Evolutionary conservation across 1,140 invertebrate species (phyloP).

Genomic region (Lordiphosa collinella): DNA sequence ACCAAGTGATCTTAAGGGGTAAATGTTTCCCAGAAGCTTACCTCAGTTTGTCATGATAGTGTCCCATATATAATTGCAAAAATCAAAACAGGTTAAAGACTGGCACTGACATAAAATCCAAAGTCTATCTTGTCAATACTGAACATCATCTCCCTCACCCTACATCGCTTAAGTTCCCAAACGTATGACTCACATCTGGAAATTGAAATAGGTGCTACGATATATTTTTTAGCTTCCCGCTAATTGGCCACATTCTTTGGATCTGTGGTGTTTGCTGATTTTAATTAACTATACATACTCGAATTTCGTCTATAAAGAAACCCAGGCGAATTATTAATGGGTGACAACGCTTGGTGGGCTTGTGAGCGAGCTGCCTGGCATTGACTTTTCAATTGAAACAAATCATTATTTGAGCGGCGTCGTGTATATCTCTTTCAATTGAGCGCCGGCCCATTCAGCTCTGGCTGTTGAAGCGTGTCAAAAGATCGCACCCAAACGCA

Average conservation of each 20-base stretch:
- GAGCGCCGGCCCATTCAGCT: conserved; percentile 12
- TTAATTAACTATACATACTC: conserved; percentile 31
- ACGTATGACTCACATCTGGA: too few species aligned
- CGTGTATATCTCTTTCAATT: conserved; percentile 64
- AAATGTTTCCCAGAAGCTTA: too few species aligned
- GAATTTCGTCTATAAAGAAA: background rate
- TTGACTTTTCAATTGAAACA: conserved; percentile 77
- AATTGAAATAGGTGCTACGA: too few species aligned
- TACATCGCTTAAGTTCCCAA: too few species aligned
- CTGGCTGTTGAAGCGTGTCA: conserved; percentile 54
- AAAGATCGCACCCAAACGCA: conserved; percentile 61
- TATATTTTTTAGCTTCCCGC: conserved; percentile 3
- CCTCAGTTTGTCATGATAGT: too few species aligned
- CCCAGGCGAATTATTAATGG: conserved; percentile 45
- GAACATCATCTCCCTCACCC: too few species aligned
- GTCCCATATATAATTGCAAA: too few species aligned
- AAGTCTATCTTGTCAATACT: too few species aligned
- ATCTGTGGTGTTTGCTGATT: conserved; percentile 21
- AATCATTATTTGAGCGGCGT: conserved; percentile 71
- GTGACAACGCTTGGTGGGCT: background rate
- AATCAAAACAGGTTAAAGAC: too few species aligned
- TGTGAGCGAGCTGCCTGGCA: conserved; percentile 30
- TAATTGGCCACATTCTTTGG: conserved; percentile 21
- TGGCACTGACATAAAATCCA: too few species aligned
- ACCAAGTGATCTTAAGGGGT: too few species aligned